Base-by-base conservation (phyloP, 35 echinoderm and acorn worm genomes). In the Eucidaris tribuloides region DNA sequence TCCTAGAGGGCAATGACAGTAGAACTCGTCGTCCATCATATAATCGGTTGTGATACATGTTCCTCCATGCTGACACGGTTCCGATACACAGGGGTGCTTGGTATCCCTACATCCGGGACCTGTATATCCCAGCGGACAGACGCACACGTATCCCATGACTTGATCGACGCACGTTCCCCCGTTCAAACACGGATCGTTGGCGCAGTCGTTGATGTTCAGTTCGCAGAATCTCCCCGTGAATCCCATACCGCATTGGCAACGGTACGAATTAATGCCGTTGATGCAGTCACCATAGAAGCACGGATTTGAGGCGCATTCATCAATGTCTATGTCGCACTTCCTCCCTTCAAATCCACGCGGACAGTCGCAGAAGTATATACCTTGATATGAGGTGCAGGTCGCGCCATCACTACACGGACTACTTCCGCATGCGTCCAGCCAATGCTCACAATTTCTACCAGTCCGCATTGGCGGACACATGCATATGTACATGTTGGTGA, bases 251-350 rank as follows among this genome's bases (percentile, higher is more conserved):
- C 96, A 99, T 2, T 64, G 17, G 50, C 96, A 99, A 11, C 66
- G 86, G 43, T 85, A 99, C 18, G 62, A 58, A 20, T 85, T 77
- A 37, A 93, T 61, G 17, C 80, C 86, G 40, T 99, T 91, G 18
- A 99, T 83, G 45, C 96, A 99, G 59, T 87, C 65, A 15, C 96
- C 96, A 79, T 99, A 93, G 31, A 76, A 77, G 57, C 96, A 99
- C 0, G 96, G 96, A 52, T 77, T 58, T 4, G 83, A 86, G 30
- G 71, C 78, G 63, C 96, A 99, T 15, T 99, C 96, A 54, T 99
- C 87, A 28, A 99, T 93, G 46, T 99, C 83, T 19, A 66, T 58
- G 14, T 46, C 86, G 55, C 96, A 99, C 11, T 71, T 90, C 49
- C 45, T 63, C 32, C 96, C 96, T 14, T 77, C 81, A 36, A 93